Evolutionary conservation across 2,888 invertebrate species (phyloP).

Genomic region (Scrobipalpa costella): DNA sequence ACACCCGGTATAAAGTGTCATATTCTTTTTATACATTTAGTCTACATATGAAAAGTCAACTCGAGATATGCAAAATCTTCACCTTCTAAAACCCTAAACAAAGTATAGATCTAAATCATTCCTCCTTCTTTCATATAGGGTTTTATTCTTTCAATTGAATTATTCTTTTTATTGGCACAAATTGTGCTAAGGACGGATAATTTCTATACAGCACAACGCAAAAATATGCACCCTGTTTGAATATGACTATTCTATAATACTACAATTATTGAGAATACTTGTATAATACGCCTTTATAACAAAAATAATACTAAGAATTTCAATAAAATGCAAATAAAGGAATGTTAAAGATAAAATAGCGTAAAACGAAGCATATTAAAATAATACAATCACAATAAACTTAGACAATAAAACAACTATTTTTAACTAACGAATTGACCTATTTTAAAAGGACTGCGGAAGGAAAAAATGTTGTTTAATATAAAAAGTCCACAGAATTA

Average conservation of each 20-base stretch:
- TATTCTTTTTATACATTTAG: too few species aligned
- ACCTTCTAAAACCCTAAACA: too few species aligned
- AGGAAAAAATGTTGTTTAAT: too few species aligned
- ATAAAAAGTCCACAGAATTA: too few species aligned
- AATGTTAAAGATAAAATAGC: neutral
- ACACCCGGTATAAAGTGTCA: too few species aligned
- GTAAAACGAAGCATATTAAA: neutral
- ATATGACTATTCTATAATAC: neutral
- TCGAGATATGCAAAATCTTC: too few species aligned
- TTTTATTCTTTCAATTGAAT: neutral
- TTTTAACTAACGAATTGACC: too few species aligned
- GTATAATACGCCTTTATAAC: neutral
- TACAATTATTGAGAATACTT: neutral
- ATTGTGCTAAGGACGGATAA: conserved; percentile 1
- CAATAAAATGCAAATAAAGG: conserved; percentile 10
- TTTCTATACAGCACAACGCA: conserved; percentile 5
- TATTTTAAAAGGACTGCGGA: too few species aligned
- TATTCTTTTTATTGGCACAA: neutral
- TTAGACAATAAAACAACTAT: neutral
- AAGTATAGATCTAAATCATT: neutral
- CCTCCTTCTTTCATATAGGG: neutral
- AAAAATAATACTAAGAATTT: conserved; percentile 7
- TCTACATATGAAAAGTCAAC: too few species aligned
- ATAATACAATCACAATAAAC: neutral
- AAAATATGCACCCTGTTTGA: conserved; percentile 9